Evolutionary conservation across 2,797 vertebrate genomes (phyloP), one percentile per base, ranked within the genome.

Genomic region (Cercopithecus hamlyni): DNA sequence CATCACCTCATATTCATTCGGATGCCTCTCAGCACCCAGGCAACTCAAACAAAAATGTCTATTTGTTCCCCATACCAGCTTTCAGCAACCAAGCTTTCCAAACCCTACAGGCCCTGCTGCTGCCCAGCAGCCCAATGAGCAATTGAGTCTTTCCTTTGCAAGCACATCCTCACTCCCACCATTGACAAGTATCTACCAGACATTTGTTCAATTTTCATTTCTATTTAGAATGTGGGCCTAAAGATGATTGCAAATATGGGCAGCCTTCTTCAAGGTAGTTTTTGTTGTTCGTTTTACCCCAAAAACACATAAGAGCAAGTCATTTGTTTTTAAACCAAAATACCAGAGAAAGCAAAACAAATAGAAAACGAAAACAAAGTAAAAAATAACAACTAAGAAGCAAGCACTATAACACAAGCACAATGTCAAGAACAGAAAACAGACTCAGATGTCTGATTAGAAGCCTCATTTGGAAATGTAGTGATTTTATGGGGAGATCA

Each of bases 1-100:
- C 96, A 98, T 98, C 92, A 92, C 94, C 84, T 96, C 95, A 57
- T 64, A 97, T 77, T 93, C 97, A 92, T 96, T 92, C 84, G 0
- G 90, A 81, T 97, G 97, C 96, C 80, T 97, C 96, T 57, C 45
- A 95, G 75, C 92, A 95, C 92, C 93, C 85, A 84, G 87, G 90
- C 94, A 94, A 93, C 90, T 97, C 85, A 61, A 95, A 93, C 84
- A 90, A 80, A 97, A 80, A 97, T 92, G 79, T 94, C 90, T 94
- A 36, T 95, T 89, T 96, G 75, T 72, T 97, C 8, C 36, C 61
- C 57, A 57, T 15, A 80, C 30, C 75, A 86, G 92, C 24, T 94
- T 33, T 89, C 88, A 95, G 85, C 64, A 94, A 89, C 77, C 19
- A 43, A 94, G 90, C 27, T 48, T 92, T 30, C 77, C 45, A 13